Percentiles rank a stretch among this genome's conserved stretches.
phyloP scores from a whole-genome alignment of 2,113 vertebrate species.

The Oncorhynchus nerka region DNA sequence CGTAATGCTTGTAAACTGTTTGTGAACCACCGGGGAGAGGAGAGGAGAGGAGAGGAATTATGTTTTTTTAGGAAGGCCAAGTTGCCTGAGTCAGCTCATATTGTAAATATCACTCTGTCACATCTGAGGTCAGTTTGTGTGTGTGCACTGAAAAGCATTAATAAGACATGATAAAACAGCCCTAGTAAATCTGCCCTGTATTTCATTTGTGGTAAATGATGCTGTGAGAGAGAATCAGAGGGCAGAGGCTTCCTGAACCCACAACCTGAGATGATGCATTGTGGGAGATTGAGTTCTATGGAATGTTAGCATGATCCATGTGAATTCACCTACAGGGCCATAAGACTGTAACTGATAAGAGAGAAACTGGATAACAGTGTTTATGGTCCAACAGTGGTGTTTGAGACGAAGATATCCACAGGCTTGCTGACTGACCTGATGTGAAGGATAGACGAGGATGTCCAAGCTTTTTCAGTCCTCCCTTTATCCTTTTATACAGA shows the following conservation, averaged over 20 bases:
- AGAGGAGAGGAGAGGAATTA: background rate
- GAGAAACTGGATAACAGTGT: too few species aligned
- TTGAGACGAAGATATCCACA: too few species aligned
- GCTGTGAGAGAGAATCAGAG: background rate
- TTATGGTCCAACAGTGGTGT: too few species aligned
- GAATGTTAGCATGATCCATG: too few species aligned
- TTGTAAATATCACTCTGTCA: slow-evolving; percentile 27
- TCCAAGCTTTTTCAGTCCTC: background rate
- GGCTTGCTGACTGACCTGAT: too few species aligned
- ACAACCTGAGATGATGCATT: too few species aligned
- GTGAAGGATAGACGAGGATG: background rate
- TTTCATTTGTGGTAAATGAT: background rate
- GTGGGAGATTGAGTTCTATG: too few species aligned
- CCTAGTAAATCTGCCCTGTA: background rate
- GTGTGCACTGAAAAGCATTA: slow-evolving; percentile 46
- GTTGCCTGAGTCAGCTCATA: slow-evolving; percentile 20
- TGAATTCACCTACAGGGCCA: too few species aligned
- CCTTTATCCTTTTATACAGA: background rate
- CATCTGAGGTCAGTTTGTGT: slow-evolving; percentile 1
- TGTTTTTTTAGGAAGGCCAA: slow-evolving; percentile 32
- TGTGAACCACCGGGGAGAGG: slow-evolving; percentile 42
- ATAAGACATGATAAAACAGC: slow-evolving; percentile 48
- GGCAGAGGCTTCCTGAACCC: too few species aligned
- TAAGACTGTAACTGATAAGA: too few species aligned
- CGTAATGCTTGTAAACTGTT: slow-evolving; percentile 63